phyloP scores from a whole-genome alignment of 2,797 vertebrate species.

The Enteromius thamalakanensis region DNA sequence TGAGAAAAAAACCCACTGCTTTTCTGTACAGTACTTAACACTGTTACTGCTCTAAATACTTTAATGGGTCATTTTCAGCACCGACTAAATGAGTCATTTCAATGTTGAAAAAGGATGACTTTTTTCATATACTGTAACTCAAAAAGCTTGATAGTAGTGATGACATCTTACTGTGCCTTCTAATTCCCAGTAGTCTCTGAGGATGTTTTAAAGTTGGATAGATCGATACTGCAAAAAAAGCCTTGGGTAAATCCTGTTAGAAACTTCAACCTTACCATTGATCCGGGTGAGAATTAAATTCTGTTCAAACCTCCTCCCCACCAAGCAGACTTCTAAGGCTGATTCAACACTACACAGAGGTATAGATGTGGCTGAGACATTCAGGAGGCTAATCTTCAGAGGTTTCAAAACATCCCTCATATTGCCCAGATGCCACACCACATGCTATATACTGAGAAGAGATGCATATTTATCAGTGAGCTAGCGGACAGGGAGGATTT shows the following conservation, averaged over 20 bases:
- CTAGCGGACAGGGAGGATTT: slow-evolving; percentile 24
- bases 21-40: not conserved
- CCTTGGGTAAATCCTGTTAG: slow-evolving; percentile 28
- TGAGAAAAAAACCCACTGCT: not conserved
- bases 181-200: slow-evolving; percentile 8
- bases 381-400: slow-evolving; percentile 36
- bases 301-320: slow-evolving; percentile 23
- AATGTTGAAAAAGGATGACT: not conserved
- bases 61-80: not conserved
- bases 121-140: not conserved
- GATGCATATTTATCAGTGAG: slow-evolving; percentile 37
- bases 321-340: slow-evolving; percentile 20
- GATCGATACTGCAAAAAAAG: slow-evolving; percentile 37
- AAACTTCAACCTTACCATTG: slow-evolving; percentile 43
- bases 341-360: slow-evolving; percentile 28
- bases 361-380: slow-evolving; percentile 17
- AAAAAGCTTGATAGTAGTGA: slow-evolving; percentile 25
- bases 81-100: not conserved
- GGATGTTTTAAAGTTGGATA: slow-evolving; percentile 29
- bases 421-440: slow-evolving; percentile 18
- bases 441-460: slow-evolving; percentile 14
- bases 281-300: slow-evolving; percentile 42
- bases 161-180: not conserved
- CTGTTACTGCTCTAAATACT: not conserved
- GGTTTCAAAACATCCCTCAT: slow-evolving; percentile 24